Evolutionary conservation across 2,888 invertebrate species (phyloP), one percentile per base, ranked within the genome.

Genomic region (Charanyca ferruginea): DNA sequence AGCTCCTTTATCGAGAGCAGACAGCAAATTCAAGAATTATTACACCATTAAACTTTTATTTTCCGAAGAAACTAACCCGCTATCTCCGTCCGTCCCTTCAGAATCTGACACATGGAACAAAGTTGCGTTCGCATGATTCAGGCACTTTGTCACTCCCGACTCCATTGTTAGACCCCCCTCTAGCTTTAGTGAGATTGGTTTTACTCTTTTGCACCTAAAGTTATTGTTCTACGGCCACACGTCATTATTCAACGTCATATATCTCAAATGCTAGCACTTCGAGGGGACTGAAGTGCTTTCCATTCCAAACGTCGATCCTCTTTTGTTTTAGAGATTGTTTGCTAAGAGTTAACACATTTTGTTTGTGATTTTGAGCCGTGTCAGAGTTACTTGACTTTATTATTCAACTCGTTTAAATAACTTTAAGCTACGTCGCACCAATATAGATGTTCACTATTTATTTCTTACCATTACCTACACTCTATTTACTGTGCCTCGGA

Each of bases 211-310:
- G 87, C 90, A 83, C 85, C 88, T 86, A 87, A 92, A 92, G 91
- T 94, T 95, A 94, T 94, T 94, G 94, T 94, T 93, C 90, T 91
- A 87, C 85, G 90, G 88, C 85, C 92, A 91, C 88, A 89, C 85
- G 85, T 92, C 93, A 93, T 95, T 93, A 93, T 90, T 94, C 94
- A 93, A 88, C 73, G 91, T 91, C 91, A 90, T 91, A 91, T 92
- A 91, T 90, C 87, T 88, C 80, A 87, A 92, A 92, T 88, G 87
- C 77, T 87, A 89, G 87, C 91, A 89, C 89, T 92, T 89, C 83
- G 86, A 89, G 90, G 90, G 87, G 88, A 86, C 86, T 82, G 83
- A 88, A 90, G 87, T 90, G 89, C 90, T 91, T 92, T 87, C 88
- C 85, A 87, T 90, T 90, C n/a, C n/a, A 84, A 84, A 84, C 85